Evolutionary conservation across 2,113 vertebrate genomes (phyloP).

Genomic region (Hipposideros armiger): DNA sequence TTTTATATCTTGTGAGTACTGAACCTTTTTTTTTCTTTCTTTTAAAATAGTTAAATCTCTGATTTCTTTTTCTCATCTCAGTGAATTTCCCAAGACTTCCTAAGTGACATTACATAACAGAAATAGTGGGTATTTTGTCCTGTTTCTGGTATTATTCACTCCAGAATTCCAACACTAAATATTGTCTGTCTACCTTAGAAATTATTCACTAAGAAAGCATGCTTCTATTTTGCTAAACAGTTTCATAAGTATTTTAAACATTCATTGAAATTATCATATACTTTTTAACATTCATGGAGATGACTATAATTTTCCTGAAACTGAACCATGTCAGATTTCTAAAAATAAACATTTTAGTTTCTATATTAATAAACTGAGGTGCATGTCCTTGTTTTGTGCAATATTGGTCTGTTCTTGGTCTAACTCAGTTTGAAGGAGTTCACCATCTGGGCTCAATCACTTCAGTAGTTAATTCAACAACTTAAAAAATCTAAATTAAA

Average conservation of each 20-base stretch:
- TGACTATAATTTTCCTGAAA: background rate
- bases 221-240: background rate
- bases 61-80: background rate
- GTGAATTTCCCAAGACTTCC: background rate
- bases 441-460: background rate
- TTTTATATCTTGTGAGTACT: background rate
- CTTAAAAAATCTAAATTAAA: background rate
- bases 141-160: background rate
- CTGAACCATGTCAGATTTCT: background rate
- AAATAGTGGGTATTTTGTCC: background rate
- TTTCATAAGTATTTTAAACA: background rate
- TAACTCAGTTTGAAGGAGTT: background rate
- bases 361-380: background rate
- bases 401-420: background rate
- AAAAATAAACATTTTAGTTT: constrained; percentile 4
- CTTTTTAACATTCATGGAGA: background rate
- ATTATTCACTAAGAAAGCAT: background rate
- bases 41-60: background rate
- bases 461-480: background rate
- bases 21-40: background rate
- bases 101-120: background rate
- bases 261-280: background rate
- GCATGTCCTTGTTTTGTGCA: background rate
- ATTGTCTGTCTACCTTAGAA: background rate
- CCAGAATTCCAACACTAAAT: background rate